Percentiles rank a stretch among this genome's conserved stretches.
Evolutionary conservation across 1,140 invertebrate genomes (phyloP).

Genomic region (Drosophila melanica): DNA sequence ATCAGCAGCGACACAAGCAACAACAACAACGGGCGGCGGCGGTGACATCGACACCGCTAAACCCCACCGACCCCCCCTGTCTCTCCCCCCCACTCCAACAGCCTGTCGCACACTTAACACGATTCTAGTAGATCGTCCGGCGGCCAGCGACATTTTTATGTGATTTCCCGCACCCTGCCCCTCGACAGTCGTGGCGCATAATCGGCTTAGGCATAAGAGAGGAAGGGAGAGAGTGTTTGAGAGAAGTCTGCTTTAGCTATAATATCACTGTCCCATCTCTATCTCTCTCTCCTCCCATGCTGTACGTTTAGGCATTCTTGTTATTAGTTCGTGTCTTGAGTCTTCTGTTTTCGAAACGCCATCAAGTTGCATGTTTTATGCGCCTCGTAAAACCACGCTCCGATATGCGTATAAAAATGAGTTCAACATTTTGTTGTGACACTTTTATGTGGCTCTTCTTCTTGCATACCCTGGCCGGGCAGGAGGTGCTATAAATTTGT

Average conservation of each 20-base stretch:
- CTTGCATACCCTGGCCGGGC: conserved; percentile 33
- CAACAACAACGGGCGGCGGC: conserved; percentile 15
- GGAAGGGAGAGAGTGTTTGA: conserved; percentile 2
- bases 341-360: conserved; percentile 69
- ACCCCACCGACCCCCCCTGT: not conserved
- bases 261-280: conserved; percentile 10
- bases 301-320: conserved; percentile 61
- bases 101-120: conserved; percentile 61
- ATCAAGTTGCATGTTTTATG: conserved; percentile 74
- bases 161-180: not conserved
- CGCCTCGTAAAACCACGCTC: conserved; percentile 49
- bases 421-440: conserved; percentile 79
- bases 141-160: conserved; percentile 48
- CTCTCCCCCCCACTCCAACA: not conserved
- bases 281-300: conserved; percentile 7
- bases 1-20: conserved; percentile 66
- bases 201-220: conserved; percentile 60
- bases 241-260: conserved; percentile 4
- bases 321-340: conserved; percentile 67
- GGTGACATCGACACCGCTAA: conserved; percentile 62
- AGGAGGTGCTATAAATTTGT: conserved; percentile 49
- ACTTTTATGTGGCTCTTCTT: conserved; percentile 57
- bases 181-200: conserved; percentile 56
- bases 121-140: conserved; percentile 57
- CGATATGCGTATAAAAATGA: conserved; percentile 70